Evolutionary conservation across 2,113 vertebrate genomes (phyloP).

Genomic region (Larimichthys polyactis): DNA sequence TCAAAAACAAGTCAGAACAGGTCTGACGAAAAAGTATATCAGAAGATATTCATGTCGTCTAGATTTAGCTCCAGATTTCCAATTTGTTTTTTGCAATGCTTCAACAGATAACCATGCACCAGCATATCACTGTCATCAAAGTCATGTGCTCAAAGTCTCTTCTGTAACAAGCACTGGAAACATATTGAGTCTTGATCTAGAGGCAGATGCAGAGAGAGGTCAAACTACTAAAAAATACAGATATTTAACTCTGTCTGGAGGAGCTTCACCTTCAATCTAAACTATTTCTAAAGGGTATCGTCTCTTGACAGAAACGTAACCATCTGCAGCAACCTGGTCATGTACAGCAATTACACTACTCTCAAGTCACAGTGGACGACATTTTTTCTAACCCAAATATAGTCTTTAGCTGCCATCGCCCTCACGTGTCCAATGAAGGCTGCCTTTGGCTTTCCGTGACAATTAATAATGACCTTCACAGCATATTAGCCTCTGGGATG

Average conservation of each 20-base stretch:
- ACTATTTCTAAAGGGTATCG: no score
- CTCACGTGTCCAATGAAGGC: neutral
- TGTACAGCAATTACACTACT: neutral
- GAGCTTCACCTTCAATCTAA: neutral
- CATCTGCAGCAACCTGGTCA: neutral
- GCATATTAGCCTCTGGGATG: neutral
- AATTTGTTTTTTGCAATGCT: neutral
- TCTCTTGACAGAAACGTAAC: neutral
- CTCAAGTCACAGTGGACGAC: neutral
- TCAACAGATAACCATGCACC: neutral
- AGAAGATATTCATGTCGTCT: neutral
- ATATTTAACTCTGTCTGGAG: neutral
- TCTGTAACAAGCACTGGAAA: neutral
- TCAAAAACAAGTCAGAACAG: constrained; percentile 65
- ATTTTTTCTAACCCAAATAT: constrained; percentile 1
- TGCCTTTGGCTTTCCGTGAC: neutral
- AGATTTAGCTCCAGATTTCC: constrained; percentile 7
- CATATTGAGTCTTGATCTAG: neutral
- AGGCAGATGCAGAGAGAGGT: neutral
- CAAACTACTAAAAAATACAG: neutral
- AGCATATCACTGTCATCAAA: neutral
- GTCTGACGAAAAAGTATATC: constrained; percentile 45
- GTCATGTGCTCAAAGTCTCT: neutral
- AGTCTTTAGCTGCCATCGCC: neutral
- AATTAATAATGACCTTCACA: constrained; percentile 8